These are phyloP conservation scores for Nanorana parkeri DNA, from an alignment of 2,113 vertebrate species.

Conservation along the genomic window DNA sequence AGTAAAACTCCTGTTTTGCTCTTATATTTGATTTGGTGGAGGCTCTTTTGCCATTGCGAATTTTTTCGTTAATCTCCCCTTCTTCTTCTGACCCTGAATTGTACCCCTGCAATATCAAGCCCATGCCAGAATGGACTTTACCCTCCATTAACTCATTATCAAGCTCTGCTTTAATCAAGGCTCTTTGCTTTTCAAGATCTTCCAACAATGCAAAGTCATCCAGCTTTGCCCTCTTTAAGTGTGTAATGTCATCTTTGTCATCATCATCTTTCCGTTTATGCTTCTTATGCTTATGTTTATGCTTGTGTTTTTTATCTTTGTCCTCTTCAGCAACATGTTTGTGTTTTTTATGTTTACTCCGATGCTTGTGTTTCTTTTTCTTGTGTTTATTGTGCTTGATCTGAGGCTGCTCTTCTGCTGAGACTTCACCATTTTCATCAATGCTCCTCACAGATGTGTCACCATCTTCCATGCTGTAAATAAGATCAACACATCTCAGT, in stretches of 20 bases:
- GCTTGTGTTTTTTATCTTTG: slow-evolving; percentile 91
- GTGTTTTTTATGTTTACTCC: slow-evolving; percentile 98
- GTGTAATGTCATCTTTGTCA: slow-evolving; percentile 81
- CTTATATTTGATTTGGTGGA: slow-evolving; percentile 78
- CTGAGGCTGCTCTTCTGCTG: slow-evolving; percentile 84
- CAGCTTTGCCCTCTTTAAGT: slow-evolving; percentile 90
- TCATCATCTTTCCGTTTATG: slow-evolving; percentile 90
- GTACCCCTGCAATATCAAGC: slow-evolving; percentile 96
- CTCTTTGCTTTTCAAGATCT: slow-evolving; percentile 97
- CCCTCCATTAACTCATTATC: slow-evolving; percentile 98
- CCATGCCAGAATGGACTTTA: slow-evolving; percentile 97
- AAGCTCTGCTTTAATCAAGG: slow-evolving; percentile 97
- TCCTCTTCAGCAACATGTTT: slow-evolving; percentile 92
- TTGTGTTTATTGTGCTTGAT: slow-evolving; percentile 93
- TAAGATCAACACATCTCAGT: background rate
- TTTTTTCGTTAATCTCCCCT: slow-evolving; percentile 86
- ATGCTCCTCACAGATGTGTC: slow-evolving; percentile 87
- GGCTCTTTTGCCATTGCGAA: slow-evolving; percentile 84
- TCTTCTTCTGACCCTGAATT: slow-evolving; percentile 98
- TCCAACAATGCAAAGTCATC: slow-evolving; percentile 94
- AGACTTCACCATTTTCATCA: slow-evolving; percentile 93
- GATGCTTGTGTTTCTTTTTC: slow-evolving; percentile 99
- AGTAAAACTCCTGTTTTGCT: slow-evolving; percentile 86
- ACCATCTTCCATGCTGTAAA: slow-evolving; percentile 84
- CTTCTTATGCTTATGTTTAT: slow-evolving; percentile 97